Conservation (phyloP, 2,888 invertebrate species). For the Drosophila neutralis region DNA sequence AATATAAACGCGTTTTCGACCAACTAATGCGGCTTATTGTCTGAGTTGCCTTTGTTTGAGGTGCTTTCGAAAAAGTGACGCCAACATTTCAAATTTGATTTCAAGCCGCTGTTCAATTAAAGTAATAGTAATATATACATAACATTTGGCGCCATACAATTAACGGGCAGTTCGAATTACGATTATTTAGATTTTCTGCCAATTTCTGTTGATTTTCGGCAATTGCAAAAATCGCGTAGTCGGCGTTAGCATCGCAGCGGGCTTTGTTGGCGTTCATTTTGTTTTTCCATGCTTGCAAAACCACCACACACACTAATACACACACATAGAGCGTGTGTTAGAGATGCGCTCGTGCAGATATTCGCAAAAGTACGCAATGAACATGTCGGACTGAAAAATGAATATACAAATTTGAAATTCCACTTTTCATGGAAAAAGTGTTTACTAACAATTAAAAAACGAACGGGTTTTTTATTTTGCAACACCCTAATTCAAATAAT, state of each 20-base stretch:
- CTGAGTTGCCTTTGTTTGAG: conserved; percentile 35
- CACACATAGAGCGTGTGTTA: conserved; percentile 35
- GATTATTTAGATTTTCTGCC: not conserved
- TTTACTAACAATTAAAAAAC: not conserved
- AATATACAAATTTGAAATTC: not conserved
- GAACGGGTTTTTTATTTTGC: not conserved
- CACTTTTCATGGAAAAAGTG: not conserved
- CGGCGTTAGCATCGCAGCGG: conserved; percentile 60
- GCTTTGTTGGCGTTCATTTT: conserved; percentile 79
- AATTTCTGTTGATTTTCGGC: conserved; percentile 8
- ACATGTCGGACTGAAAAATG: not conserved
- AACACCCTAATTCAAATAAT: not conserved
- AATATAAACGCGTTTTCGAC: not conserved
- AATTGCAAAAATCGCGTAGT: conserved; percentile 32
- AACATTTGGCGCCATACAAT: not conserved
- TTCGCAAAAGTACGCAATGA: not conserved
- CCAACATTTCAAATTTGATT: conserved; percentile 59
- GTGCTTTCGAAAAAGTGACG: conserved; percentile 61
- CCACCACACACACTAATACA: conserved; percentile 54
- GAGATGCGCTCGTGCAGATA: conserved; percentile 36
- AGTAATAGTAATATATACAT: not conserved
- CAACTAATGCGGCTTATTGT: not conserved
- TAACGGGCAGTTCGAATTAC: not conserved
- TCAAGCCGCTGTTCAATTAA: conserved; percentile 44
- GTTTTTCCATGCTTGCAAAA: conserved; percentile 79